Conservation (phyloP, 2,797 vertebrate genomes). For the Myoxocephalus aenaeus region DNA sequence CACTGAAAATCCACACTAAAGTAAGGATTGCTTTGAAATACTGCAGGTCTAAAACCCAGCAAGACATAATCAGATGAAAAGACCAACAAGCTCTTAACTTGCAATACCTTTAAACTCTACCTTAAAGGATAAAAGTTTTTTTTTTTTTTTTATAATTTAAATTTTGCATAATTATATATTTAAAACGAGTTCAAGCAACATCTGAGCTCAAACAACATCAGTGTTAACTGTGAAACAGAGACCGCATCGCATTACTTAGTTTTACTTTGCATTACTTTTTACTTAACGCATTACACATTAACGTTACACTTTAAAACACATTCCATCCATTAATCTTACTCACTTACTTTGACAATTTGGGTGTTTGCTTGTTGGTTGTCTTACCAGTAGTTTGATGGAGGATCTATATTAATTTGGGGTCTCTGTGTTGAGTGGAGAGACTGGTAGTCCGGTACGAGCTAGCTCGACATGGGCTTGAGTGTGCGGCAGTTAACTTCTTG, state of each 20-base stretch:
- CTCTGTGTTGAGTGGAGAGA: too few relatives aligned
- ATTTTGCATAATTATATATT: background rate
- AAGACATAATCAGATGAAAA: background rate
- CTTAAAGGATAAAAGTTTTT: background rate
- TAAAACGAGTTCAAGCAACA: background rate
- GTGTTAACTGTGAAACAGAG: background rate
- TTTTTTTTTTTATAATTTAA: background rate
- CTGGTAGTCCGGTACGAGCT: too few relatives aligned
- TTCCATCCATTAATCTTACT: background rate
- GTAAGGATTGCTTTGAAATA: conserved; percentile 34
- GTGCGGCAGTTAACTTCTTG: too few relatives aligned
- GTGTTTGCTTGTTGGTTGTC: too few relatives aligned
- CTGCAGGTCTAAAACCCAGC: background rate
- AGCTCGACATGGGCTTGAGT: too few relatives aligned
- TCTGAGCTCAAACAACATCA: background rate
- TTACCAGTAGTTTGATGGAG: too few relatives aligned
- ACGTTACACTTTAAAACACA: background rate
- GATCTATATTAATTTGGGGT: too few relatives aligned
- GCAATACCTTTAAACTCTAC: background rate
- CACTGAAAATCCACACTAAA: conserved; percentile 22
- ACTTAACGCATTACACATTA: background rate
- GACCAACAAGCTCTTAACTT: conserved; percentile 1
- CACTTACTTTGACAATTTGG: too few relatives aligned
- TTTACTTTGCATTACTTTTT: too few relatives aligned
- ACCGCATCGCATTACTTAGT: too few relatives aligned